A percentile compares a stretch with the other conserved stretches of the same genome.
Conservation (phyloP, 2,888 invertebrate genomes). For the Atrina japonica region DNA sequence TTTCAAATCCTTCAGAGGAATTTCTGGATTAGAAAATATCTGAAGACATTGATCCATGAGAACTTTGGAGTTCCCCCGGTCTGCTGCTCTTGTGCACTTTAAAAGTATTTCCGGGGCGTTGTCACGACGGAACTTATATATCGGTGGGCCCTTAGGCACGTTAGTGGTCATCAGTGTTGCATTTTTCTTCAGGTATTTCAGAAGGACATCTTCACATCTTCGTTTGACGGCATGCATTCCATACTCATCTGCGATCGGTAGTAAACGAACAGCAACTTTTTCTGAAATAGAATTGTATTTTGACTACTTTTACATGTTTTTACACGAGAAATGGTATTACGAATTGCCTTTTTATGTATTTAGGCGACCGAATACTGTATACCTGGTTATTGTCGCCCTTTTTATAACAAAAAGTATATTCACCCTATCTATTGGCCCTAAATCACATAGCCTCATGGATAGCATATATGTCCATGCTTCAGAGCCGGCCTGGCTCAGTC, state of each 20-base stretch:
- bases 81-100: constrained; percentile 32
- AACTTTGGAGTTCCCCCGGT: constrained; percentile 24
- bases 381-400: too few species aligned
- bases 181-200: constrained; percentile 19
- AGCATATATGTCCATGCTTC: too few species aligned
- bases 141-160: constrained; percentile 15
- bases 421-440: too few species aligned
- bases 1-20: constrained; percentile 36
- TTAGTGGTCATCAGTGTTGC: background rate
- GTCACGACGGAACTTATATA: constrained; percentile 23
- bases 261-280: constrained; percentile 33
- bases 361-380: too few species aligned
- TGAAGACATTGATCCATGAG: constrained; percentile 28
- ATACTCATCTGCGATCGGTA: constrained; percentile 35
- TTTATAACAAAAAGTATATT: too few species aligned
- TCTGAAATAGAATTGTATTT: constrained; percentile 25
- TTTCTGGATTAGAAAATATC: constrained; percentile 31
- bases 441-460: too few species aligned
- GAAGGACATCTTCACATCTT: constrained; percentile 36
- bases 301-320: too few species aligned
- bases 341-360: too few species aligned
- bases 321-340: too few species aligned
- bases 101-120: constrained; percentile 36
- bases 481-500: too few species aligned
- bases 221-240: constrained; percentile 35